Percentiles rank a stretch among this genome's conserved stretches.
Conservation (phyloP, 2,113 vertebrate genomes). For the Crypturellus undulatus region DNA sequence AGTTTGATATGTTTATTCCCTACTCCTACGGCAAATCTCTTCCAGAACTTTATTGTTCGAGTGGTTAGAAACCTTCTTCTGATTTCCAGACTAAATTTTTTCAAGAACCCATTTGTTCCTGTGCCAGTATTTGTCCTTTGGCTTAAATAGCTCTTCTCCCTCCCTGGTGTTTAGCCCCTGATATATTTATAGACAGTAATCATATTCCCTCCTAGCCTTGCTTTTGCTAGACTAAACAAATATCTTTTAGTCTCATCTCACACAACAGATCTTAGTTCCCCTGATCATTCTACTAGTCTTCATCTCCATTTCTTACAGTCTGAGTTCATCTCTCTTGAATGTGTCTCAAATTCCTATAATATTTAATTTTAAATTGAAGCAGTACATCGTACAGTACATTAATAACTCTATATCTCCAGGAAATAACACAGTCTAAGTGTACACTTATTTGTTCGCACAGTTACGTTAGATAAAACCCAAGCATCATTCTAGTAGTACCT, state of each 20-base stretch:
- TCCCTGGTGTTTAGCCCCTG: constrained; percentile 34
- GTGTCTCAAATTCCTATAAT: neutral
- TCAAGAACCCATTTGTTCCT: constrained; percentile 37
- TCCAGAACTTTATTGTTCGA: constrained; percentile 47
- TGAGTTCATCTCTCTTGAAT: neutral
- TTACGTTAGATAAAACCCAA: neutral
- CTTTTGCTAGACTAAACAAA: constrained; percentile 46
- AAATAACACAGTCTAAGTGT: neutral
- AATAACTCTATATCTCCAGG: neutral
- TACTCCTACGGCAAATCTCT: constrained; percentile 37
- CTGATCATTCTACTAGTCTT: neutral
- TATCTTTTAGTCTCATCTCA: neutral
- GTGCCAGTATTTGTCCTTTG: constrained; percentile 32
- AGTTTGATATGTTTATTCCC: constrained; percentile 40
- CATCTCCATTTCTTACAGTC: neutral
- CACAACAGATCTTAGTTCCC: neutral
- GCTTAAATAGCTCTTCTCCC: constrained; percentile 52
- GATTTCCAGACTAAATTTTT: constrained; percentile 34
- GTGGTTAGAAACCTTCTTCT: constrained; percentile 24
- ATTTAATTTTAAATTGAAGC: neutral
- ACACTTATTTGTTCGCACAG: neutral
- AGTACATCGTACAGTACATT: neutral
- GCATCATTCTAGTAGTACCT: neutral
- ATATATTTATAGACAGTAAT: constrained; percentile 63
- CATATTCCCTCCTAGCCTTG: constrained; percentile 53